These are phyloP conservation scores for Eonycteris spelaea DNA, from an alignment of 2,113 vertebrate genomes.

Conservation along the genomic window DNA sequence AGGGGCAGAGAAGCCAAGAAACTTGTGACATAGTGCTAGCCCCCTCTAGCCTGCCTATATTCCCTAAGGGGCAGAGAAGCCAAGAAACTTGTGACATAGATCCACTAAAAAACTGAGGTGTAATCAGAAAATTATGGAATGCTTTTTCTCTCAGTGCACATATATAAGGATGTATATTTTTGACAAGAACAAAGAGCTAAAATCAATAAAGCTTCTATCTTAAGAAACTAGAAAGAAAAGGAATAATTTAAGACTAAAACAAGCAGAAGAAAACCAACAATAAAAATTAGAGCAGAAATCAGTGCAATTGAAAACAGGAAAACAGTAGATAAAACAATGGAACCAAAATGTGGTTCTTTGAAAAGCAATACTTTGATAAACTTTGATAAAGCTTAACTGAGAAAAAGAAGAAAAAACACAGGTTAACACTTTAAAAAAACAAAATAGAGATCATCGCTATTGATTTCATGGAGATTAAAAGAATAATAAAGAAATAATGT, in stretches of 20 bases:
- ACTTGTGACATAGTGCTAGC: not conserved
- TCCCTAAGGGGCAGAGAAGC: not conserved
- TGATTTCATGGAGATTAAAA: not conserved
- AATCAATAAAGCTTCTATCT: not conserved
- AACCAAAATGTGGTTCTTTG: not conserved
- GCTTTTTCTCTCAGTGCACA: not conserved
- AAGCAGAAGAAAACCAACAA: not conserved
- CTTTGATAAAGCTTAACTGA: not conserved
- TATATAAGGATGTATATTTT: not conserved
- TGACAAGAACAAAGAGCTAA: not conserved
- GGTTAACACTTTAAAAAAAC: not conserved
- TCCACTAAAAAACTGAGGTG: not conserved
- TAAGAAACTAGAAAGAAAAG: not conserved
- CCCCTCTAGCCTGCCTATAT: not conserved
- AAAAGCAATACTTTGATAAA: not conserved
- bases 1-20: not conserved
- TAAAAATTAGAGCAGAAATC: not conserved
- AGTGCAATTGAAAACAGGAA: not conserved
- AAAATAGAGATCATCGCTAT: not conserved
- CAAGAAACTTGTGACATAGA: not conserved
- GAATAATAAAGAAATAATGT: not conserved
- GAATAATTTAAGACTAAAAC: not conserved
- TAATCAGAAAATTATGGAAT: not conserved
- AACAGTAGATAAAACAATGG: not conserved
- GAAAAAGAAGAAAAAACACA: not conserved